phyloP scores from a whole-genome alignment of 2,797 vertebrate species.

The Salarias fasciatus region DNA sequence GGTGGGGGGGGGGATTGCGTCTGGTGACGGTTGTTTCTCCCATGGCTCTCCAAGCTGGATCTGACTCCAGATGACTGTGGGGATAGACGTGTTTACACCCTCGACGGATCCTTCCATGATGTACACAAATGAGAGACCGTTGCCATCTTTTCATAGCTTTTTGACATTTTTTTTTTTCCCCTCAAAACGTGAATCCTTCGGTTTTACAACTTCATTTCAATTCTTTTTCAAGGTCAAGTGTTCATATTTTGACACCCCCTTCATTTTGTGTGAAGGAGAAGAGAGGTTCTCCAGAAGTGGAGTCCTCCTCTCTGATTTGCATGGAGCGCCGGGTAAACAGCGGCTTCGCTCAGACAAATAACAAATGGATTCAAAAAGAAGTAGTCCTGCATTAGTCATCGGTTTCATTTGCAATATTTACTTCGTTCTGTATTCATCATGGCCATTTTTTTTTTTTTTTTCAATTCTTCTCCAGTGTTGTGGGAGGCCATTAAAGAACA shows the following conservation, averaged over 20 bases:
- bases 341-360: slow-evolving; percentile 16
- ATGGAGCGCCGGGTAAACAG: slow-evolving; percentile 30
- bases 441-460: slow-evolving; percentile 33
- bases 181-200: not conserved
- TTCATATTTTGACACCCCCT: not conserved
- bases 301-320: slow-evolving; percentile 7
- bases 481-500: slow-evolving; percentile 57
- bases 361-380: slow-evolving; percentile 21
- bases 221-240: slow-evolving; percentile 9
- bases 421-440: slow-evolving; percentile 35
- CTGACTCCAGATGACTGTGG: no score
- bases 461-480: slow-evolving; percentile 37
- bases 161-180: no score
- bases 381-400: slow-evolving; percentile 47
- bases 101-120: no score
- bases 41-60: no score
- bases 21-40: no score
- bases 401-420: slow-evolving; percentile 37
- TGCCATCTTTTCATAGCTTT: no score
- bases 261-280: slow-evolving; percentile 20
- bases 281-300: slow-evolving; percentile 2
- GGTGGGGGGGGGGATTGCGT: no score
- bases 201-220: slow-evolving; percentile 1
- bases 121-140: no score
- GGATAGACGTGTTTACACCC: no score